Percentiles rank a stretch among this genome's conserved stretches.
These are phyloP conservation scores for Pelmatolapia mariae DNA, from an alignment of 2,113 vertebrate genomes.

Conservation along the genomic window DNA sequence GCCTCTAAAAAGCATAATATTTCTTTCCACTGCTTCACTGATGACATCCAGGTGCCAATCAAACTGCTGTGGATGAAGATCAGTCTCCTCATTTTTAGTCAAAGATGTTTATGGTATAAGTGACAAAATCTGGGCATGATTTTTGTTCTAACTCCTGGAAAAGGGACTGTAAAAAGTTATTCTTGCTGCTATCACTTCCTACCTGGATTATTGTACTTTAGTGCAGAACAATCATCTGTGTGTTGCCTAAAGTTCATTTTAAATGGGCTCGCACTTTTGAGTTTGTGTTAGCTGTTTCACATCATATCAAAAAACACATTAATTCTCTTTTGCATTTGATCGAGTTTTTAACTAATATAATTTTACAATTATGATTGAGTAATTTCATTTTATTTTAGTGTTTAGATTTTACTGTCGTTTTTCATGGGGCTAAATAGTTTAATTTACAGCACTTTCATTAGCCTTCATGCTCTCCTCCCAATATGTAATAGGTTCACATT, in stretches of 20 bases:
- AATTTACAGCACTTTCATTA: too few species aligned
- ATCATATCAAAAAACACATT: neutral
- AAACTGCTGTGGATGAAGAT: neutral
- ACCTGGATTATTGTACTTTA: neutral
- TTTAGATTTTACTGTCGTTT: too few species aligned
- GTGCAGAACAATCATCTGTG: neutral
- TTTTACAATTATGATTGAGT: too few species aligned
- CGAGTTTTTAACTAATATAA: too few species aligned
- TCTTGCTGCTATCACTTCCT: neutral
- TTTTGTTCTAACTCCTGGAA: neutral
- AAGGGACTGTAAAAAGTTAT: neutral
- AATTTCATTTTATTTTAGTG: too few species aligned
- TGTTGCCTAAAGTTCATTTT: neutral
- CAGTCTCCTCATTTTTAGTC: neutral
- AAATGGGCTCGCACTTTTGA: neutral
- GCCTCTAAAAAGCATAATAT: neutral
- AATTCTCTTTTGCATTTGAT: too few species aligned
- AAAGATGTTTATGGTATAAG: too few species aligned
- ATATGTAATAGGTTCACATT: too few species aligned
- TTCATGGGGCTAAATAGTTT: too few species aligned
- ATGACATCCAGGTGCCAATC: neutral
- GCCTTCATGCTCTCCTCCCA: too few species aligned
- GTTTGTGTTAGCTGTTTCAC: neutral
- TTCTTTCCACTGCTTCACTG: neutral
- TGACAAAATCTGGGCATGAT: neutral